Percentiles rank a stretch among this genome's conserved stretches.
Conservation (phyloP, 2,888 invertebrate genomes). For the Axea sp. region DNA sequence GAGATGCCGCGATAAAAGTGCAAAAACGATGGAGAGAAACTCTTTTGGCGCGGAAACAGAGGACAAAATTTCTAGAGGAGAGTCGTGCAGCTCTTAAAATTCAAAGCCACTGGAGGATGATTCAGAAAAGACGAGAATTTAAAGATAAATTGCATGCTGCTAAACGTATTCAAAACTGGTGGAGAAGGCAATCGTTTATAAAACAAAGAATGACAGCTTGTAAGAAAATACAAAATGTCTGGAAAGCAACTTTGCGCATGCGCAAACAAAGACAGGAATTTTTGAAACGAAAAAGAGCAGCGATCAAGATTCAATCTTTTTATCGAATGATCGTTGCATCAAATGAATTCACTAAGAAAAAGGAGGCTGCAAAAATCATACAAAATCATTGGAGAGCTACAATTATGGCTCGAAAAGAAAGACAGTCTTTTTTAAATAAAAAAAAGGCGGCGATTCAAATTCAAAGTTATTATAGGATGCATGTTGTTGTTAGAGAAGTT, state of each 20-base stretch:
- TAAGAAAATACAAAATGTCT: constrained; percentile 72
- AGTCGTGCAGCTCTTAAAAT: constrained; percentile 63
- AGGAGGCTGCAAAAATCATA: constrained; percentile 17
- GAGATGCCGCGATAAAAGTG: constrained; percentile 62
- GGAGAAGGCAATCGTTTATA: constrained; percentile 8
- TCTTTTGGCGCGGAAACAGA: constrained; percentile 63
- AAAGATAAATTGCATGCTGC: constrained; percentile 43
- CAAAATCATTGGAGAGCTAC: constrained; percentile 79
- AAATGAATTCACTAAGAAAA: constrained; percentile 57
- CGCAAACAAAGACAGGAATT: constrained; percentile 70
- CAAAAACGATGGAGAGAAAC: constrained; percentile 71
- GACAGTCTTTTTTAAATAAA: constrained; percentile 54
- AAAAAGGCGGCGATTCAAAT: constrained; percentile 73
- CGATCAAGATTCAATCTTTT: constrained; percentile 71
- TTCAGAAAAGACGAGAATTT: background rate
- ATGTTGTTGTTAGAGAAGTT: constrained; percentile 65
- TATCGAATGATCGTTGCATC: constrained; percentile 72
- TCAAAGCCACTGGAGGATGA: constrained; percentile 50
- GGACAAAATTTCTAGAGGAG: constrained; percentile 45
- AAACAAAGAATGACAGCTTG: constrained; percentile 40
- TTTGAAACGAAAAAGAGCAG: constrained; percentile 54
- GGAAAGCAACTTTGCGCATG: constrained; percentile 68
- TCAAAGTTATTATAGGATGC: constrained; percentile 78
- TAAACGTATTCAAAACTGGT: constrained; percentile 23
- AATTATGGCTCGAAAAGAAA: constrained; percentile 62